phyloP scores from a whole-genome alignment of 2,797 vertebrate genomes.

The Rhinoraja longicauda region DNA sequence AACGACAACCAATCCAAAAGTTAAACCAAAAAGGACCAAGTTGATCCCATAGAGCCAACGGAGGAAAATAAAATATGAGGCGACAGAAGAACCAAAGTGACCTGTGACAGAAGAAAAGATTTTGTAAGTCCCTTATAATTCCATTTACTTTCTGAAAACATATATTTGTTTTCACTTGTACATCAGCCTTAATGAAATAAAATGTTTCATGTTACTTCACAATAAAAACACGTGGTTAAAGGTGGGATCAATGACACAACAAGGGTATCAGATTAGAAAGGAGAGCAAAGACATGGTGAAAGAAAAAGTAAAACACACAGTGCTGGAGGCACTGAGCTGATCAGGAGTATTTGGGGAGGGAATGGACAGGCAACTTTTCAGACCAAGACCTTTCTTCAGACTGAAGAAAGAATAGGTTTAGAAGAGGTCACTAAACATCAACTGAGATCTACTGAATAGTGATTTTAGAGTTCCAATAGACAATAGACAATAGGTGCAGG shows the following conservation, averaged over 20 bases:
- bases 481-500: too few relatives aligned
- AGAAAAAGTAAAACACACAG: not conserved
- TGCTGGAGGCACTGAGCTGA: too few relatives aligned
- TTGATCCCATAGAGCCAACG: conserved; percentile 98
- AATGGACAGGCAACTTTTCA: too few relatives aligned
- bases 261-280: not conserved
- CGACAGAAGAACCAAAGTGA: conserved; percentile 96
- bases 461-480: not conserved
- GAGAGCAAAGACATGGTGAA: not conserved
- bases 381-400: too few relatives aligned
- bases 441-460: not conserved
- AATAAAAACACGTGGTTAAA: not conserved
- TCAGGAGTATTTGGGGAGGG: too few relatives aligned
- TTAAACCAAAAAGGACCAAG: conserved; percentile 84
- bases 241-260: not conserved
- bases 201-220: not conserved
- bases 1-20: conserved; percentile 91
- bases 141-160: not conserved
- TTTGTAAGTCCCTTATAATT: not conserved
- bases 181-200: not conserved
- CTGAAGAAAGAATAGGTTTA: not conserved
- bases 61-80: conserved; percentile 95
- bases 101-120: conserved; percentile 56
- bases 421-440: not conserved
- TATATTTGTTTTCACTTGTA: not conserved